Base-by-base conservation (phyloP, 2,888 invertebrate species). In the Baronia brevicornis region DNA sequence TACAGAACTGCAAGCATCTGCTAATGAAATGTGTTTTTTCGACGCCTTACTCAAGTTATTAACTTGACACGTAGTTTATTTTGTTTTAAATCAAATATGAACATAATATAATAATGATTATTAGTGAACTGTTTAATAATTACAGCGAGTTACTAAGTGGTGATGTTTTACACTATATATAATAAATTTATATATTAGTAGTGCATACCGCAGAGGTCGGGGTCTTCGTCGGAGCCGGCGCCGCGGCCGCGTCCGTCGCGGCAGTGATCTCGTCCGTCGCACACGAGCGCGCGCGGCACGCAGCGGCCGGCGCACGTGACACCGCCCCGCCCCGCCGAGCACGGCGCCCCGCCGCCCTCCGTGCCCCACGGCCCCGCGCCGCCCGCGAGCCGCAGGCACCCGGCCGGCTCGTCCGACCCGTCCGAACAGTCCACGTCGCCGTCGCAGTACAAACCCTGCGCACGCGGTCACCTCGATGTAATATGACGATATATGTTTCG, bases 241-340 rank as follows among this genome's bases (percentile, higher is more conserved):
- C 74, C 78, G 22, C 40, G 51, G 46, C 90, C 91, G 1, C 84
- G 85, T 39, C 89, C 66, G 63, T 91, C 91, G 2, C 65, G 72
- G 54, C 92, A 92, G 64, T 94, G 91, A 46, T 89, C 86, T 19
- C 87, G 82, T 0, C 91, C 90, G 65, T 95, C 91, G 68, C 94
- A 95, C 9, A 87, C 86, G 51, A 84, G 86, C 47, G 86, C 86
- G 19, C 84, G 84, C 33, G 87, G 64, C 43, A 94, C 86, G 64
- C 94, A 94, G 43, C 87, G 84, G 0, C 89, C 88, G 42, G 52
- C 86, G 78, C 41, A 32, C 41, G 54, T 55, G 64, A 62, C 49
- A 50, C 48, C 39, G 29, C 22, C 8, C 28, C 41, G 35, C 37
- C n/a, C n/a, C n/a, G n/a, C n/a, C n/a, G n/a, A n/a, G n/a, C n/a